Percentiles rank a stretch among this genome's conserved stretches.
Conservation (phyloP, 1,140 invertebrate species). For the Drosophila aff. region DNA sequence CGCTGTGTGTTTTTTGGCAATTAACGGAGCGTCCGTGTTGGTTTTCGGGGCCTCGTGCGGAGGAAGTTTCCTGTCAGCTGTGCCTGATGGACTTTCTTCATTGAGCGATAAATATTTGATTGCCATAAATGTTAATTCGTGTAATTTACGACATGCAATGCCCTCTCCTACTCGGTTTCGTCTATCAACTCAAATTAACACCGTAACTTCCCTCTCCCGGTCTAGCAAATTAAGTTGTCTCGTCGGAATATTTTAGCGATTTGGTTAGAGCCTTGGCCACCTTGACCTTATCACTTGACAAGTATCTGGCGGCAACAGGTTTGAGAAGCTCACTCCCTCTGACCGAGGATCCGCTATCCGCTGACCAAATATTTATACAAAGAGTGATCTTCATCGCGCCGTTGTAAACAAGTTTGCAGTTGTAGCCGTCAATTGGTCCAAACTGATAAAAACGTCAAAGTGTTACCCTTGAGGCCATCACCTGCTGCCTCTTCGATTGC, state of each 20-base stretch:
- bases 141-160: slow-evolving; percentile 57
- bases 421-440: slow-evolving; percentile 59
- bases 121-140: slow-evolving; percentile 51
- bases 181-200: slow-evolving; percentile 55
- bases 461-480: slow-evolving; percentile 65
- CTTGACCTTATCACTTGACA: slow-evolving; percentile 56
- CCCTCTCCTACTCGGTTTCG: slow-evolving; percentile 22
- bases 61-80: slow-evolving; percentile 36
- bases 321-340: slow-evolving; percentile 29
- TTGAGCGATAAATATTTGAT: slow-evolving; percentile 75
- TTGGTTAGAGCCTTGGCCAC: slow-evolving; percentile 41
- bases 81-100: slow-evolving; percentile 40
- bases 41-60: slow-evolving; percentile 6
- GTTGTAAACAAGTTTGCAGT: slow-evolving; percentile 49
- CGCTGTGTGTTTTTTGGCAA: slow-evolving; percentile 39
- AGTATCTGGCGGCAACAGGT: slow-evolving; percentile 52
- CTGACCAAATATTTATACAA: slow-evolving; percentile 54
- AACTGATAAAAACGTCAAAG: slow-evolving; percentile 77
- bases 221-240: slow-evolving; percentile 52
- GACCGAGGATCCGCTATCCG: slow-evolving; percentile 12
- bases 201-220: slow-evolving; percentile 2
- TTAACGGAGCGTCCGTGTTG: slow-evolving; percentile 44
- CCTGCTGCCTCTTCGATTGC: slow-evolving; percentile 60
- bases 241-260: slow-evolving; percentile 49
- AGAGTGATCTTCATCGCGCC: slow-evolving; percentile 24